Evolutionary conservation across 2,797 vertebrate species (phyloP), one percentile per base, ranked within the genome.

Genomic region (Pangasius larnaudii): DNA sequence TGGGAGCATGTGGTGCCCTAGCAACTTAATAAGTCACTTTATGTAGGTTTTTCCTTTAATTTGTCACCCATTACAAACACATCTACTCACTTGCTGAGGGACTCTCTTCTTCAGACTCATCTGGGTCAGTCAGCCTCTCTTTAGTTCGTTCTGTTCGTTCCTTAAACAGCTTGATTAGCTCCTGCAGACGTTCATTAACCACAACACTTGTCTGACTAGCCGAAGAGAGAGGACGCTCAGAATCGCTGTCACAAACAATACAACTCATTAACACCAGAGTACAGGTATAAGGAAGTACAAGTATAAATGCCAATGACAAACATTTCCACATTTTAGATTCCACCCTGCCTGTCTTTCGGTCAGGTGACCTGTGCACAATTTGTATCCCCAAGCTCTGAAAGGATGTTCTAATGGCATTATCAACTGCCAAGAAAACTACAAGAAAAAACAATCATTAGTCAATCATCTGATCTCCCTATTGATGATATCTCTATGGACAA

Each of bases 101-200:
- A 91, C 96, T 97, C 1, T 98, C 98, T 0, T 97, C 97, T 0
- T 99, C 98, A 0, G 98, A 98, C 42, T 97, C 94, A 77, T 99
- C 98, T 0, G 97, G 97, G 90, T 99, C 98, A 0, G 95, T 87
- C 89, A 99, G 95, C 22, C 96, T 96, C 24, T 99, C 98, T 91
- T 94, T 97, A 71, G 96, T 96, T 5, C 92, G 95, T 82, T 98
- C 98, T 0, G 97, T 98, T 53, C 98, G 94, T 53, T 96, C 97
- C 85, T 94, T 98, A 89, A 99, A 99, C 33, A 98, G 95, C 89
- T 88, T 94, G 82, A 98, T 96, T 53, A 99, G 96, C 84, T 99
- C 96, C 90, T 95, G 96, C 1, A 99, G 96, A 5, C 98, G 97
- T 22, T 94, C 96, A 0, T 95, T 96, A 91, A 99, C 63, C 74